Base-by-base conservation (phyloP, 2,888 invertebrate genomes). In the Campaea margaritaria region DNA sequence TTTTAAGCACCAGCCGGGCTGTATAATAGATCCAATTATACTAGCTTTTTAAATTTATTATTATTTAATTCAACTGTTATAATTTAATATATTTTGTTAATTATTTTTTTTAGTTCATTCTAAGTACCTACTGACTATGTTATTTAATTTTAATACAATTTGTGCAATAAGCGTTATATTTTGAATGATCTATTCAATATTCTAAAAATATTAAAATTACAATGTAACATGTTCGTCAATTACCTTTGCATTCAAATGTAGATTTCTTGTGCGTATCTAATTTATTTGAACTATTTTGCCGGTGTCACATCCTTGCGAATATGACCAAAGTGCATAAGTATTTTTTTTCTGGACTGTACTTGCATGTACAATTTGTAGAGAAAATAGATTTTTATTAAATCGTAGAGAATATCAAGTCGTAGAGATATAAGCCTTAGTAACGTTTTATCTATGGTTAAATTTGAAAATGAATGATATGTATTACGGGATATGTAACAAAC, bases 401-500 rank as follows among this genome's bases (percentile, higher is more conserved):
- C n/a, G 31, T 44, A 52, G 51, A 44, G 43, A 44, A 21, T 39
- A 31, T 7, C 1, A n/a, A 39, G 14, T n/a, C 14, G n/a, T 39
- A 39, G 14, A 39, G 39, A 1, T 39, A n/a, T 36, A 36, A 21
- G 2, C 2, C 2, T 21, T 3, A 3, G 21, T 21, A 21, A 21
- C 21, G 2, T 21, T 21, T 5, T 21, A 21, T 21, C 3, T 21
- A 5, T 21, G 8, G 39, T 14, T n/a, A 5, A 43, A 48, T 46
- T 31, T 61, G 51, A 45, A 45, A 14, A 28, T 49, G 49, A 7
- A 67, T 79, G 83, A 84, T 84, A 84, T 84, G 83, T 82, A 73
- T 75, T 58, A 63, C 60, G 68, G 72, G 83, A 83, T 84, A 84
- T 84, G 81, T 78, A 59, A 43, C 13, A 16, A 41, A 41, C 48